Base-by-base conservation (phyloP, 2,888 invertebrate species). In the Dasypogon diadema region DNA sequence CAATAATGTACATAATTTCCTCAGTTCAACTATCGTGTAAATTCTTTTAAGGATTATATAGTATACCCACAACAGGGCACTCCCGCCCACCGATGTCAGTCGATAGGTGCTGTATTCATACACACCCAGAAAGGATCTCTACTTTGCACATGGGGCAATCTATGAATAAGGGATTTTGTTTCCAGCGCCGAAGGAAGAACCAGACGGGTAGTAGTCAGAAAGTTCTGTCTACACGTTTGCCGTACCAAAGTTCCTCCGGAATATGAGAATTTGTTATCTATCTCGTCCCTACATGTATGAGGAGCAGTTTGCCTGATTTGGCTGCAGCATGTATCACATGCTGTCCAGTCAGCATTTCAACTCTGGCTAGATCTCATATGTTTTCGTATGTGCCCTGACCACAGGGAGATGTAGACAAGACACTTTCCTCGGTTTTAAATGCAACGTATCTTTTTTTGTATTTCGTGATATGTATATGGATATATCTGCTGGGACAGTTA, bases 1-100 rank as follows among this genome's bases (percentile, higher is more conserved):
- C 70, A 54, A 54, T 70, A 70, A 70, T n/a, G 54, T 51, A 70
- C 51, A 70, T 54, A 70, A 51, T 70, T 70, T 34, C 51, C 34
- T 16, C n/a, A 51, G 54, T 48, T 54, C 70, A 51, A 54, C 70
- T 54, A 70, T 70, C 51, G 30, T 54, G 70, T 70, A 70, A 70
- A 70, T 70, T 70, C 51, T 70, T 70, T 70, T 70, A 54, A 34
- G 70, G 54, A 70, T 54, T 70, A 70, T 34, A 65, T 46, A n/a
- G 46, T 42, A 65, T 8, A 21, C 65, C 65, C 65, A 65, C 65
- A 65, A 65, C 65, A 65, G 65, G 14, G 34, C 34, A 22, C 46
- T 46, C n/a, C 24, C 24, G 24, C 26, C 56, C 24, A 42, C 10
- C 1, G 6, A 12, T 42, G 10, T 2, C 42, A 12, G n/a, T 42